phyloP scores from a whole-genome alignment of 2,113 vertebrate species.

The Clinocottus analis region DNA sequence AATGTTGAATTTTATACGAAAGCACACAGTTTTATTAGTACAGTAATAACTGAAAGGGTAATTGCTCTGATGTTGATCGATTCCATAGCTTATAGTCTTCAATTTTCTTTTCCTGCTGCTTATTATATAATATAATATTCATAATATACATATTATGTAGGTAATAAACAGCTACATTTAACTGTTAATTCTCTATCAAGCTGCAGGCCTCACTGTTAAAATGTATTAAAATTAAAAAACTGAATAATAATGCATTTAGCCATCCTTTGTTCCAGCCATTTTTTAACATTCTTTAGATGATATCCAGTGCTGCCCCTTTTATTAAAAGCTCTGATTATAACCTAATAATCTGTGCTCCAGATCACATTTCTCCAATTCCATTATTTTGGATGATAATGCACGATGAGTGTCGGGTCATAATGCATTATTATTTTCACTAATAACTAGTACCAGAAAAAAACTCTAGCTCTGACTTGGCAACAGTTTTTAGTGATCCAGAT shows the following conservation, averaged over 20 bases:
- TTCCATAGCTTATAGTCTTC: background rate
- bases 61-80: background rate
- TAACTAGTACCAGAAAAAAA: constrained; percentile 3
- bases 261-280: background rate
- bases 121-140: too few species aligned
- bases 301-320: background rate
- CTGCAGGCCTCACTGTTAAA: background rate
- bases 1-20: background rate
- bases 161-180: too few species aligned
- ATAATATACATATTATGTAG: too few species aligned
- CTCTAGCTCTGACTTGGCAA: background rate
- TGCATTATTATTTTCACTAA: background rate
- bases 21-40: background rate
- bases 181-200: background rate
- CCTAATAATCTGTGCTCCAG: background rate
- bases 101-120: background rate
- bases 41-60: too few species aligned
- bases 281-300: background rate
- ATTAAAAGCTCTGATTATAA: background rate
- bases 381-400: background rate
- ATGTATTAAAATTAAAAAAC: background rate
- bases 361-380: background rate
- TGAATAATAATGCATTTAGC: background rate
- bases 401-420: background rate
- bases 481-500: constrained; percentile 22